These are phyloP conservation scores for Thermophis baileyi DNA, from an alignment of 2,113 vertebrate species.

Conservation along the genomic window DNA sequence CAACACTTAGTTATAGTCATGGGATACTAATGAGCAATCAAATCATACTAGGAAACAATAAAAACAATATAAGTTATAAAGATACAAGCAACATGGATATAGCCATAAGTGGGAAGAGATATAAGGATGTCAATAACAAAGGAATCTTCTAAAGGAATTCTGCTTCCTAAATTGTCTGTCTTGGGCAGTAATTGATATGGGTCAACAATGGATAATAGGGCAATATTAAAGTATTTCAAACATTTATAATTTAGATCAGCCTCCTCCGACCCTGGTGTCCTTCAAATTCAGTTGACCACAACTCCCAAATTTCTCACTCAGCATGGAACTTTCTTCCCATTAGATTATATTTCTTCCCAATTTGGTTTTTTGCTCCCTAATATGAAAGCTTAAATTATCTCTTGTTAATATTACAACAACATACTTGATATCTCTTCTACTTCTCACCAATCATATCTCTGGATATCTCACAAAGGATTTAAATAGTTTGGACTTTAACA, in stretches of 20 bases:
- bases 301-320: not conserved
- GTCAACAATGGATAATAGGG: not conserved
- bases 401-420: not conserved
- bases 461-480: not conserved
- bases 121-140: not conserved
- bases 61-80: too few species aligned
- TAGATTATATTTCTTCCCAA: not conserved
- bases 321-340: not conserved
- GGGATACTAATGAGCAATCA: too few species aligned
- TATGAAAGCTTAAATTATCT: not conserved
- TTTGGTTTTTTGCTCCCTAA: not conserved
- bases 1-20: too few species aligned
- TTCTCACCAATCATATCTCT: not conserved
- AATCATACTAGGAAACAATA: too few species aligned
- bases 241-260: not conserved
- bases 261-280: not conserved
- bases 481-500: not conserved
- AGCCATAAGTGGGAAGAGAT: too few species aligned
- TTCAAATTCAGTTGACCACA: not conserved
- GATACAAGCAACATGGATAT: too few species aligned
- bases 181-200: not conserved
- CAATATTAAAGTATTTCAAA: not conserved
- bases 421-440: not conserved
- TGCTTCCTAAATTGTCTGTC: not conserved
- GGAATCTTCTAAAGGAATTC: not conserved